phyloP scores from a whole-genome alignment of 2,888 invertebrate genomes.

The Emesis furor region DNA sequence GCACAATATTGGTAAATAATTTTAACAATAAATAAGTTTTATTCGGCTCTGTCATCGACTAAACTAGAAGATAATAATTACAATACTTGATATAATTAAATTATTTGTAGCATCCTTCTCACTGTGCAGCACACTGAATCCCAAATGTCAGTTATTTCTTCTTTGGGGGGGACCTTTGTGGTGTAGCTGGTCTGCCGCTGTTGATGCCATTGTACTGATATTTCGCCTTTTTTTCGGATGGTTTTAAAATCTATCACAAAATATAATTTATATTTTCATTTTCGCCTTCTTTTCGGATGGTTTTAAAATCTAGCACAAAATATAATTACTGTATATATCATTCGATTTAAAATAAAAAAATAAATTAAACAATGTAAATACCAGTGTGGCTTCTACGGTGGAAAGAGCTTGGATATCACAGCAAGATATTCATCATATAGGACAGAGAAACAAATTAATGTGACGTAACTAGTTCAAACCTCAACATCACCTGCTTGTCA shows the following conservation, averaged over 20 bases:
- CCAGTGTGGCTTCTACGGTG: neutral
- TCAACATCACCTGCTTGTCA: neutral
- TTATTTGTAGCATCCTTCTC: constrained; percentile 91
- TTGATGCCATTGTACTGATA: constrained; percentile 98
- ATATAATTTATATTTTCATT: constrained; percentile 29
- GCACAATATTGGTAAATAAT: constrained; percentile 90
- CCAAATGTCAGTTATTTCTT: constrained; percentile 94
- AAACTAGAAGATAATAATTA: constrained; percentile 87
- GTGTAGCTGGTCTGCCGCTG: constrained; percentile 96
- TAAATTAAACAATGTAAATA: neutral
- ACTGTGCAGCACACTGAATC: constrained; percentile 90
- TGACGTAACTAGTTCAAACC: neutral
- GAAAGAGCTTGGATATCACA: neutral
- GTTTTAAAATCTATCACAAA: constrained; percentile 97
- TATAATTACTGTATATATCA: constrained; percentile 23
- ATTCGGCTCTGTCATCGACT: constrained; percentile 89
- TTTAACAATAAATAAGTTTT: constrained; percentile 86
- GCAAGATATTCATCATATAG: neutral
- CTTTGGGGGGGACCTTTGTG: constrained; percentile 95
- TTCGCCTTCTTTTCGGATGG: neutral
- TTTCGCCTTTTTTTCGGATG: constrained; percentile 99
- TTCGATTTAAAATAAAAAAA: neutral
- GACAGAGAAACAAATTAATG: neutral
- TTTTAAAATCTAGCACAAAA: constrained; percentile 97
- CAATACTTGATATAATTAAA: constrained; percentile 90